Evolutionary conservation across 2,113 vertebrate genomes (phyloP), one percentile per base, ranked within the genome.

Genomic region (Eretmochelys imbricata): DNA sequence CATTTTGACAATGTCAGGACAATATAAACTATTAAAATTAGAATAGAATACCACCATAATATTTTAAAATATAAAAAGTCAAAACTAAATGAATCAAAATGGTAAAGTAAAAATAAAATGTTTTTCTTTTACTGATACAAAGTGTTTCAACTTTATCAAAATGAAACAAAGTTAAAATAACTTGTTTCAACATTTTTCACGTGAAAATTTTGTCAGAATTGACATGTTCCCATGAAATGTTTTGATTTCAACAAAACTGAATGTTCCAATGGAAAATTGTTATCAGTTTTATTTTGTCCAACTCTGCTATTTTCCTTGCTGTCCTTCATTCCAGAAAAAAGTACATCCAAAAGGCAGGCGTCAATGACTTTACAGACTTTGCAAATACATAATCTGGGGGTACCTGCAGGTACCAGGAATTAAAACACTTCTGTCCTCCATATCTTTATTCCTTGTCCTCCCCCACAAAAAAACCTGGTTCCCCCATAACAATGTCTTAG

Each of bases 161-260:
- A 93, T 93, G 90, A 96, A 95, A 87, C 8, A 90, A 86, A 91
- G 84, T 53, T 55, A 51, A 93, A 96, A 69, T 92, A 78, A 93
- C 95, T 94, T 93, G 53, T 93, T 97, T 95, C 50, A 55, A 4
- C 51, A 29, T 27, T 4, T 93, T 95, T 85, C 84, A 49, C 85
- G 83, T 82, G 90, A 93, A 96, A 95, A 91, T 94, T 94, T 90
- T 85, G 91, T 96, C 84, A 93, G 54, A 95, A 93, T 94, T 95
- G 95, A 90, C 91, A 84, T 76, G 81, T 94, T 87, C 69, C 87
- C 82, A 72, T 82, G 55, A 78, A 96, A 87, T 35, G 81, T 90
- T 95, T 94, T 94, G 69, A 84, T 1, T 0, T 85, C 90, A 81
- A 84, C 96, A 78, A 93, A 97, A 93, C 57, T 89, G 82, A 80